Evolutionary conservation across 2,797 vertebrate species (phyloP).

Genomic region (Sebastes trivittatus): DNA sequence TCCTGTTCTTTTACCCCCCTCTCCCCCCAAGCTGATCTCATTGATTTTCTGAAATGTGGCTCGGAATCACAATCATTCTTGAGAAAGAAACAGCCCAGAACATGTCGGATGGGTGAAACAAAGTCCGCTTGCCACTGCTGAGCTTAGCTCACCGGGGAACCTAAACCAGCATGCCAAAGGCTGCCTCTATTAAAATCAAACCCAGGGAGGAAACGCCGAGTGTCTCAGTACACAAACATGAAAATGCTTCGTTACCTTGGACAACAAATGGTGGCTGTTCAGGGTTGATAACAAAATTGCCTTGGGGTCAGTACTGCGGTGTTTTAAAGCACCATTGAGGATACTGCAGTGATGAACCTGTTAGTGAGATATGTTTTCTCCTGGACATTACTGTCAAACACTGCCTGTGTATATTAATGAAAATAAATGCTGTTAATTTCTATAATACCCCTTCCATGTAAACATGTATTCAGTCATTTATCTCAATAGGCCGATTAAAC

Average conservation of each 20-base stretch:
- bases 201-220: slow-evolving; percentile 32
- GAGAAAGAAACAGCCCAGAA: slow-evolving; percentile 53
- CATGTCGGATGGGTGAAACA: slow-evolving; percentile 57
- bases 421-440: slow-evolving; percentile 20
- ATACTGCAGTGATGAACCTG: slow-evolving; percentile 21
- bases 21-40: slow-evolving; percentile 40
- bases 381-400: slow-evolving; percentile 12
- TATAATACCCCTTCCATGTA: slow-evolving; percentile 3
- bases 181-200: slow-evolving; percentile 40
- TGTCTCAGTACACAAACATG: slow-evolving; percentile 9
- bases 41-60: slow-evolving; percentile 66
- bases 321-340: slow-evolving; percentile 31
- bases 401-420: background rate
- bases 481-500: slow-evolving; percentile 30
- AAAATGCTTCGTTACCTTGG: slow-evolving; percentile 44
- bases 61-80: slow-evolving; percentile 62
- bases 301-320: slow-evolving; percentile 23
- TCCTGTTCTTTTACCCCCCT: slow-evolving; percentile 32
- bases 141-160: slow-evolving; percentile 46
- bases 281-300: slow-evolving; percentile 43
- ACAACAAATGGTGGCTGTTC: slow-evolving; percentile 35
- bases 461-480: slow-evolving; percentile 23
- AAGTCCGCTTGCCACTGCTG: slow-evolving; percentile 42
- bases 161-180: slow-evolving; percentile 39
- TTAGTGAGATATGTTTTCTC: slow-evolving; percentile 1